Base-by-base conservation (phyloP, 1,140 invertebrate genomes). In the Lucilia sericata region DNA sequence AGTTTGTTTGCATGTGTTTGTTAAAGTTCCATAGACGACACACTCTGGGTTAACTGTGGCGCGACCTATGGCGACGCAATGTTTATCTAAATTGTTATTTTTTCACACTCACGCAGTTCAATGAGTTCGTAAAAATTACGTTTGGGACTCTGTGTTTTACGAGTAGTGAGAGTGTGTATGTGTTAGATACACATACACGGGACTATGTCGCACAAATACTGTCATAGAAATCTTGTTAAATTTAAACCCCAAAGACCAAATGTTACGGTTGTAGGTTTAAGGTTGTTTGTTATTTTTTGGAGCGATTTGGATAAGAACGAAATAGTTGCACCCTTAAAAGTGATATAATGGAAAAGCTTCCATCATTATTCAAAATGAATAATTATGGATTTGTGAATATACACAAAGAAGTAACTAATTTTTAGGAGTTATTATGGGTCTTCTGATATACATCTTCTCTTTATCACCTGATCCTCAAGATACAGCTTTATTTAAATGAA, bases 1-100 rank as follows among this genome's bases (percentile, higher is more conserved):
- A 60, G 7, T 60, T n/a, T 17, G 55, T 60, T 5, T n/a, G n/a
- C 55, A 60, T n/a, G n/a, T 60, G 42, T 42, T 8, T 42, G 42
- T 42, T 42, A 55, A 14, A 12, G 51, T 42, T 42, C 30, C 7
- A 80, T 80, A 80, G 76, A 80, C 76, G 76, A 80, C 76, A 30
- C 74, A 80, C 76, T 80, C 42, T 49, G 76, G 76, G 76, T 80
- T 80, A 80, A 80, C 42, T 80, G 55, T 85, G 84, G 51, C 84
- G 84, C 80, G 82, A 85, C 84, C 82, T 83, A 85, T 83, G 85
- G 83, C 85, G 83, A 76, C 88, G 88, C 89, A 89, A 88, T 90
- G 87, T 90, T 90, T 90, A 90, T 90, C 89, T 90, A 90, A 90
- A 82, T 88, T 90, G 90, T 89, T 90, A 90, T 90, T 90, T 90